phyloP scores from a whole-genome alignment of 2,888 invertebrate genomes.

The Tinea semifulvella region DNA sequence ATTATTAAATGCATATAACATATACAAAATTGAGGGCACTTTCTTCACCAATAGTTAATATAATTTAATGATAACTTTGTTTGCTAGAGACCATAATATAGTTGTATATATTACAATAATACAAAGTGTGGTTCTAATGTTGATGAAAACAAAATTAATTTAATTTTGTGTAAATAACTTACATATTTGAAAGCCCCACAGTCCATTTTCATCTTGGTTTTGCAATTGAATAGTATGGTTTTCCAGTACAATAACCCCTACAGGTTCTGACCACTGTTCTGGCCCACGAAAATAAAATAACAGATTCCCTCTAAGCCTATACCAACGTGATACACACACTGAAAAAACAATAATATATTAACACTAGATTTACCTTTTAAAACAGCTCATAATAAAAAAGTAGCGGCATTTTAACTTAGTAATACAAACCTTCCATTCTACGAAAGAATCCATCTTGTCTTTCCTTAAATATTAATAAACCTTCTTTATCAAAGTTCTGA shows the following conservation, averaged over 20 bases:
- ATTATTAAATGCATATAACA: no score
- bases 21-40: no score
- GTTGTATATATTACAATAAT: conserved; percentile 13
- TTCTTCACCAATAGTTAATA: no score
- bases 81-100: conserved; percentile 16
- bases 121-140: no score
- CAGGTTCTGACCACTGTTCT: conserved; percentile 87
- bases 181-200: conserved; percentile 86
- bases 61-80: no score
- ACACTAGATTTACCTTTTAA: no score
- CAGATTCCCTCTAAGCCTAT: conserved; percentile 90
- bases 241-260: conserved; percentile 89
- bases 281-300: conserved; percentile 92
- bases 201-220: conserved; percentile 72
- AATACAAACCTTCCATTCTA: conserved; percentile 84
- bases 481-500: conserved; percentile 92
- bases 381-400: no score
- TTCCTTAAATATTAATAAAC: conserved; percentile 85
- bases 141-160: no score
- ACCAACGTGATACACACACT: conserved; percentile 66
- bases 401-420: not conserved
- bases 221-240: conserved; percentile 80
- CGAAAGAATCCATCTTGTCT: conserved; percentile 92
- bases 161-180: no score
- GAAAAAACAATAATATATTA: no score